Base-by-base conservation (phyloP, 2,113 vertebrate species). In the Lophotis ruficrista region DNA sequence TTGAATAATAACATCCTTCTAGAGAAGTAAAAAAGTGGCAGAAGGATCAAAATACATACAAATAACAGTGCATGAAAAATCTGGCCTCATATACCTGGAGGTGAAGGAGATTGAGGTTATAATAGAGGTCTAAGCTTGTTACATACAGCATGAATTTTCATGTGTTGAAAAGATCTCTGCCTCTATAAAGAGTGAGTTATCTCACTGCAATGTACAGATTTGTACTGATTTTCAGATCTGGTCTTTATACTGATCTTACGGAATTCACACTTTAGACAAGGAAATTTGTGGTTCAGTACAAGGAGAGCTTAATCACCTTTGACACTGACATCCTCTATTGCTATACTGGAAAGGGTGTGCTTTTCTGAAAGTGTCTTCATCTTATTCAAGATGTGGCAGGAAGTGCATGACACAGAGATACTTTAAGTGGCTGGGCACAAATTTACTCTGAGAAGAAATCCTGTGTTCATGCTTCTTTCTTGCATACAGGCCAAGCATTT, bases 1-100 rank as follows among this genome's bases (percentile, higher is more conserved):
- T 90, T 95, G 64, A 54, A 85, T 94, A 96, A 75, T 92, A 88
- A 14, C 25, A 28, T 93, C 57, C 38, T 88, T 89, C 65, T 81
- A 54, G 62, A 88, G n/a, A 94, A 83, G 28, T 66, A 33, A 71
- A 73, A 76, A 88, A 50, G 54, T 66, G 45, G 9, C 33, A 85
- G 15, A 9, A 76, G 25, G 50, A 68, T 58, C 53, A 38, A 94
- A 83, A 48, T 54, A n/a, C 5, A 14, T 30, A 41, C 2, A 24
- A n/a, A 47, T 68, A 91, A 53, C 9, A 47, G 61, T 1, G 4
- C 12, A 13, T 65, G 69, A 72, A 93, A 65, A 83, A 60, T 88
- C 50, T 80, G 23, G 21, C 16, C 30, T 31, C 19, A 3, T 73
- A 37, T 65, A 50, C 7, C 4, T 87, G 69, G 45, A 64, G n/a